Conservation (phyloP, 64 coral and sea anemone genomes). For the Stylophora pistillata region DNA sequence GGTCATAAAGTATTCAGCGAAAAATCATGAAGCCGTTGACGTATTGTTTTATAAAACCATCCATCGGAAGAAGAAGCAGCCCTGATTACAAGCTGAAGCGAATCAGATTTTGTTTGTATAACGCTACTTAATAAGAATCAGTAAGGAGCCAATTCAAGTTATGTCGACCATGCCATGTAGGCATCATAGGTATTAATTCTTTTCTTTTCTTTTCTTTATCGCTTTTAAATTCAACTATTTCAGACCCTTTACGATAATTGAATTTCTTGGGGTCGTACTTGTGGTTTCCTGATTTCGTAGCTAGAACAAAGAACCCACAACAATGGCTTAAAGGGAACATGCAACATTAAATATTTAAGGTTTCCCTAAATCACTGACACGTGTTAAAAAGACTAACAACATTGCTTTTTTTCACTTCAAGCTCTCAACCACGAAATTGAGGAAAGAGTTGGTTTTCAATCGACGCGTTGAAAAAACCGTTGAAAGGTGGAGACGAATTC, state of each 20-base stretch:
- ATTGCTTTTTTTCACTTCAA: neutral
- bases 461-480: neutral
- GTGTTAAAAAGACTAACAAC: conserved; percentile 49
- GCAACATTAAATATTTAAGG: conserved; percentile 64
- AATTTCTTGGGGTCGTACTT: neutral
- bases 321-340: conserved; percentile 16
- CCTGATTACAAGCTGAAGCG: conserved; percentile 12
- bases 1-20: neutral
- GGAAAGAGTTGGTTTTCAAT: neutral
- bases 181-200: neutral
- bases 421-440: neutral
- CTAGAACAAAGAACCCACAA: neutral
- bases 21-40: neutral
- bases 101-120: neutral
- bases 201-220: neutral
- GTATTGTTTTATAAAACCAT: conserved; percentile 5
- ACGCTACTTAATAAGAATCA: neutral
- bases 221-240: neutral
- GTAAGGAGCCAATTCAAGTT: neutral
- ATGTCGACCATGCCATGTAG: neutral
- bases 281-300: neutral
- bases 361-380: conserved; percentile 49
- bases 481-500: neutral
- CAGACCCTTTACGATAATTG: neutral
- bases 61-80: neutral